A percentile compares a stretch with the other conserved stretches of the same genome.
Conservation (phyloP, 2,797 vertebrate species). For the Chlorospingus semifuscus region DNA sequence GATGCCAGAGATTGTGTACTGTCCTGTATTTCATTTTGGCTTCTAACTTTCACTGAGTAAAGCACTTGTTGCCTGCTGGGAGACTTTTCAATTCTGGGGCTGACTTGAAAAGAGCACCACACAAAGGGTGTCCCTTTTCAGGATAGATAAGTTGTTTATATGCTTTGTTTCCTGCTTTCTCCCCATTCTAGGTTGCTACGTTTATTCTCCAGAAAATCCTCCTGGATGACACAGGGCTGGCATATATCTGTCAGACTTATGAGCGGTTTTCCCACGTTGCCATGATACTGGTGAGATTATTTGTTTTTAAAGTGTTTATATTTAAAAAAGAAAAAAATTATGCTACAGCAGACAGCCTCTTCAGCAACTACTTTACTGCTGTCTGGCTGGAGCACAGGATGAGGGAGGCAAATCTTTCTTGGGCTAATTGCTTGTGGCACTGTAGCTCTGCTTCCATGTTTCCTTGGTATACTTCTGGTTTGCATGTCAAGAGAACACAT, state of each 20-base stretch:
- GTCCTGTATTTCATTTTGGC: neutral
- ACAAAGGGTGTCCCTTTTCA: neutral
- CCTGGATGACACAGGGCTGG: conserved; percentile 94
- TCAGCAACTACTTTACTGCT: neutral
- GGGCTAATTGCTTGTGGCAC: neutral
- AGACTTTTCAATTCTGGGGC: neutral
- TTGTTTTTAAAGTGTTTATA: neutral
- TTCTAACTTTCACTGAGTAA: neutral
- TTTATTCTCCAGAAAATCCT: conserved; percentile 98
- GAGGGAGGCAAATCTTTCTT: neutral
- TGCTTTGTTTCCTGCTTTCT: neutral
- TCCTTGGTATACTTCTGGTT: neutral
- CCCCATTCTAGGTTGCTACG: conserved; percentile 88
- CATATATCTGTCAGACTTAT: conserved; percentile 97
- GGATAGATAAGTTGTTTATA: neutral
- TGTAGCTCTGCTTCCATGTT: neutral
- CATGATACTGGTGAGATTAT: conserved; percentile 91
- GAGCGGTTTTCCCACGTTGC: conserved; percentile 98
- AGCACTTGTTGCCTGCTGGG: neutral
- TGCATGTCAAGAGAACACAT: neutral
- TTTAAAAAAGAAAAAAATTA: neutral
- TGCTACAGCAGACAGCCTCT: neutral
- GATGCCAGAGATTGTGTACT: neutral
- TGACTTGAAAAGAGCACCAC: neutral
- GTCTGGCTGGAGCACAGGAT: neutral